These are phyloP conservation scores for Brachyhypopomus gauderio DNA, from an alignment of 2,113 vertebrate genomes.

Conservation along the genomic window DNA sequence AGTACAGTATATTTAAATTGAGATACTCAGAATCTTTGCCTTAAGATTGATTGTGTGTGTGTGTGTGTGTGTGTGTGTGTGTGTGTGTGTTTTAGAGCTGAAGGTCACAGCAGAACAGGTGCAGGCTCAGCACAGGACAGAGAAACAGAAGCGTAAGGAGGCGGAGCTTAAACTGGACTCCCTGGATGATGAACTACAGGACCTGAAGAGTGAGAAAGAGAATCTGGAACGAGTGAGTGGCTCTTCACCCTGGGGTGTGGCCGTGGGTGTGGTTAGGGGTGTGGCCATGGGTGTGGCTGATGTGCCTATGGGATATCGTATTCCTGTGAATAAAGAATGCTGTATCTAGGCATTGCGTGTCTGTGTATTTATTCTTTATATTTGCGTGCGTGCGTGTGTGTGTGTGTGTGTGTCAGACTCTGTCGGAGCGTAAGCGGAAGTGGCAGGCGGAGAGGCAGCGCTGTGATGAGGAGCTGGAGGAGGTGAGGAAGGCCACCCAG, in stretches of 20 bases:
- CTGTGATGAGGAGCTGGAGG: slow-evolving; percentile 87
- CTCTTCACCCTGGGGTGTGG: background rate
- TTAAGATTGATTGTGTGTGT: background rate
- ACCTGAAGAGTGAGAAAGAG: slow-evolving; percentile 84
- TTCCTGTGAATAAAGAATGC: too few species aligned
- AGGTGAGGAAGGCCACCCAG: slow-evolving; percentile 79
- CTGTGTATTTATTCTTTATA: slow-evolving; percentile 14
- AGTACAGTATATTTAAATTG: too few species aligned
- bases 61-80: slow-evolving; percentile 16
- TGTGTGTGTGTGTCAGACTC: slow-evolving; percentile 69
- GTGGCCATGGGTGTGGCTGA: too few species aligned
- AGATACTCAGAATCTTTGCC: too few species aligned
- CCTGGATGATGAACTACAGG: slow-evolving; percentile 85
- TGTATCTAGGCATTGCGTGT: too few species aligned
- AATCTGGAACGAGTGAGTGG: slow-evolving; percentile 81
- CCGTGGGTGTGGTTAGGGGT: background rate
- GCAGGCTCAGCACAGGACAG: slow-evolving; percentile 77
- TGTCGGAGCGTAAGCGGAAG: slow-evolving; percentile 89
- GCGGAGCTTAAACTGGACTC: slow-evolving; percentile 77
- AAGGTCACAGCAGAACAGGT: slow-evolving; percentile 77
- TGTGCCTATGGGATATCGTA: too few species aligned
- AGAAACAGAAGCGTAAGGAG: slow-evolving; percentile 87
- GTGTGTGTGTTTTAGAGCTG: slow-evolving; percentile 76
- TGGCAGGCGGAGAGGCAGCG: slow-evolving; percentile 83
- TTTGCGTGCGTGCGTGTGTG: background rate